Evolutionary conservation across 1,140 invertebrate species (phyloP).

Genomic region (Philopotamus ludificatus): DNA sequence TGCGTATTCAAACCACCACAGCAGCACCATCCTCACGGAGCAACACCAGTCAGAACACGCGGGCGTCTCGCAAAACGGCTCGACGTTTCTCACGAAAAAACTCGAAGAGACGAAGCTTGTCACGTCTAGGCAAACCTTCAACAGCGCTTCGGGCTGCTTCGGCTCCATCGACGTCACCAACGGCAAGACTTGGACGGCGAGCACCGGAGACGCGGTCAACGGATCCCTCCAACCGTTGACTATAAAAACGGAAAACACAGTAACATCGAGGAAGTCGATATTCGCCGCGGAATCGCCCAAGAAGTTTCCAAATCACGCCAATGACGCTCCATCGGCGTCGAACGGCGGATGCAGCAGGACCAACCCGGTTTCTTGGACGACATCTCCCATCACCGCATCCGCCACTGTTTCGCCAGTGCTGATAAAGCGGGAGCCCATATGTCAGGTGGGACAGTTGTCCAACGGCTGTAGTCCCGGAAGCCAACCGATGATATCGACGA

Average conservation of each 20-base stretch:
- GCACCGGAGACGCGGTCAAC: too few relatives aligned
- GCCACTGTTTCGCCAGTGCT: too few relatives aligned
- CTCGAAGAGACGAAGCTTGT: not conserved
- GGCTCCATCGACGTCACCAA: too few relatives aligned
- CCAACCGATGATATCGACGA: constrained; percentile 3
- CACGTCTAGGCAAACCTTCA: not conserved
- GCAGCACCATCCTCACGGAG: constrained; percentile 32
- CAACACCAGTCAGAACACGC: constrained; percentile 21
- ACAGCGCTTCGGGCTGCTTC: not conserved
- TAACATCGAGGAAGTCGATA: constrained; percentile 46
- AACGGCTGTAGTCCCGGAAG: too few relatives aligned
- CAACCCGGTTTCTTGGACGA: constrained; percentile 57
- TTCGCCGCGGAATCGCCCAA: constrained; percentile 52
- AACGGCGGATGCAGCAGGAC: constrained; percentile 58
- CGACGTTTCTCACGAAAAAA: not conserved
- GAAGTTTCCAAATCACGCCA: constrained; percentile 46
- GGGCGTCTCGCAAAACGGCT: not conserved
- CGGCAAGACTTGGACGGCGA: too few relatives aligned
- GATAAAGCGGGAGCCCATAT: constrained; percentile 49
- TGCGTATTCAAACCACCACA: constrained; percentile 45
- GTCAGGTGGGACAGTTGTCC: constrained; percentile 25
- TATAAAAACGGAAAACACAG: constrained; percentile 54
- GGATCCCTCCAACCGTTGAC: too few relatives aligned
- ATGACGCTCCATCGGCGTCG: constrained; percentile 44
- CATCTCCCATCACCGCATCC: constrained; percentile 41